Conservation (phyloP, 2,888 invertebrate species). For the Escarpia spicata region DNA sequence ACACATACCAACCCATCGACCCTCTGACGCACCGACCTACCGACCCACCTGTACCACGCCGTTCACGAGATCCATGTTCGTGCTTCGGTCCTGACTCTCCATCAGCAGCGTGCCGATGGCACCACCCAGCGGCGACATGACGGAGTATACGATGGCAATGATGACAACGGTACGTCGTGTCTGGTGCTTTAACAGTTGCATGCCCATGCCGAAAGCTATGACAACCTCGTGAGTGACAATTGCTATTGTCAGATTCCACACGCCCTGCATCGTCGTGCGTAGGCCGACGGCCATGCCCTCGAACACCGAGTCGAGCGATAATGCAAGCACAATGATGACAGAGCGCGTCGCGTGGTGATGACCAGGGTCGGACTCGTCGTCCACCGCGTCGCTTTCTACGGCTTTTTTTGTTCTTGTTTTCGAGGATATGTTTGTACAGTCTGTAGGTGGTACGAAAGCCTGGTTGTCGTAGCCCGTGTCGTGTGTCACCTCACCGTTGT, state of each 20-base stretch:
- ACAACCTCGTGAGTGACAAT: conserved; percentile 37
- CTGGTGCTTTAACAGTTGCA: conserved; percentile 30
- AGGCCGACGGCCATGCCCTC: conserved; percentile 38
- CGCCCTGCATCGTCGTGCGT: conserved; percentile 25
- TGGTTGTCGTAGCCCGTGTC: background rate
- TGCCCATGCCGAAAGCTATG: conserved; percentile 37
- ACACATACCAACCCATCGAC: too few relatives aligned
- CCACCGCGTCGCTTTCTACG: background rate
- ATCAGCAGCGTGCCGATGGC: conserved; percentile 31
- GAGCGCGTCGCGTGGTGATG: conserved; percentile 25
- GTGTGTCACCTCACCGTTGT: background rate
- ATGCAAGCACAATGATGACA: conserved; percentile 35
- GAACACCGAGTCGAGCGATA: conserved; percentile 37
- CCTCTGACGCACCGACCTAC: background rate
- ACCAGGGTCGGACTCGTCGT: background rate
- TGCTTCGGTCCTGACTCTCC: conserved; percentile 24
- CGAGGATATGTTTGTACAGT: background rate
- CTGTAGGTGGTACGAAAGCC: background rate
- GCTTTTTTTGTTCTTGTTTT: background rate
- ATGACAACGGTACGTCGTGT: conserved; percentile 21
- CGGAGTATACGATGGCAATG: conserved; percentile 30
- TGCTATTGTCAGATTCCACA: conserved; percentile 37
- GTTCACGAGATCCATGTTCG: conserved; percentile 26
- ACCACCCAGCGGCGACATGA: conserved; percentile 35
- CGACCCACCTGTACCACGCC: conserved; percentile 31